phyloP scores from a whole-genome alignment of 1,140 invertebrate genomes.

The Trichonephila clavata region DNA sequence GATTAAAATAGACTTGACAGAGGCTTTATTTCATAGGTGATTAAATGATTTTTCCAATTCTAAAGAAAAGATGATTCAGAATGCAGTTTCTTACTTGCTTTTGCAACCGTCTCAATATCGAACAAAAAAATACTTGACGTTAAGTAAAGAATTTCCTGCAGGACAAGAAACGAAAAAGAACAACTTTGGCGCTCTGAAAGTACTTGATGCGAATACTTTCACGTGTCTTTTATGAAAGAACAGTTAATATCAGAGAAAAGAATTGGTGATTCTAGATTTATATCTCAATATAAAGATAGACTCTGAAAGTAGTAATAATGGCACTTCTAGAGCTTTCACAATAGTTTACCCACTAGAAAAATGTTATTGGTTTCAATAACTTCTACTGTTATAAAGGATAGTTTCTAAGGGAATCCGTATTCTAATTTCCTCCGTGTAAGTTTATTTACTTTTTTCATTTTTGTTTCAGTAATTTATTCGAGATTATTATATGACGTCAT shows the following conservation, averaged over 20 bases:
- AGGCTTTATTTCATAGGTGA: too few relatives aligned
- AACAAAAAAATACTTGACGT: slow-evolving; percentile 2
- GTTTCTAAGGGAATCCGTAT: slow-evolving; percentile 6
- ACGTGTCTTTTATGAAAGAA: neutral
- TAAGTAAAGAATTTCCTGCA: slow-evolving; percentile 25
- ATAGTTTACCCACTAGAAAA: neutral
- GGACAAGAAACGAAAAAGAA: slow-evolving; percentile 5
- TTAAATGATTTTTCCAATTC: too few relatives aligned
- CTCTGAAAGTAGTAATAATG: neutral
- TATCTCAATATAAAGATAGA: slow-evolving; percentile 3
- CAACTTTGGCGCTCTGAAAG: neutral
- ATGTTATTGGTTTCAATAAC: slow-evolving; percentile 31
- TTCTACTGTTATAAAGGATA: neutral
- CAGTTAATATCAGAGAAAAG: slow-evolving; percentile 15
- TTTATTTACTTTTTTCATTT: neutral
- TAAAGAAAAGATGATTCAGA: too few relatives aligned
- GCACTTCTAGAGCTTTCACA: neutral
- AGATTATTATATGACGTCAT: neutral
- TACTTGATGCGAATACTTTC: slow-evolving; percentile 15
- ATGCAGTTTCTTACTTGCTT: neutral
- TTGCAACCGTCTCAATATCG: neutral
- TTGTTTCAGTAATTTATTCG: neutral
- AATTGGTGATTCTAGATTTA: slow-evolving; percentile 6
- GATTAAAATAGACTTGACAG: too few relatives aligned
- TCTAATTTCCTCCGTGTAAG: neutral